Percentiles rank a stretch among this genome's conserved stretches.
phyloP scores from a whole-genome alignment of 2,888 invertebrate genomes.

The Augiades crinisus region DNA sequence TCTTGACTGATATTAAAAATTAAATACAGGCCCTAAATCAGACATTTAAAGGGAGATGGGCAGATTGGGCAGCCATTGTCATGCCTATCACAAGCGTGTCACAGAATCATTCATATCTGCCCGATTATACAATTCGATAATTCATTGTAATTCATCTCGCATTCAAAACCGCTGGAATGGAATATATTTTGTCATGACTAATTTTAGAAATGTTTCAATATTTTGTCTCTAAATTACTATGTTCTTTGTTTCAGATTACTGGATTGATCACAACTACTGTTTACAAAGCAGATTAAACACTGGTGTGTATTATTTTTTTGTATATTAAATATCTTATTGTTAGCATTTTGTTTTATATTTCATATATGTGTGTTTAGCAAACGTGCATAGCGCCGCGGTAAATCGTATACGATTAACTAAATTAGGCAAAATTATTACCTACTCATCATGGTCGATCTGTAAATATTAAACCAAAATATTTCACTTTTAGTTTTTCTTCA shows the following conservation, averaged over 20 bases:
- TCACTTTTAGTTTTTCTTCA: too few species aligned
- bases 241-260: constrained; percentile 18
- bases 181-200: neutral
- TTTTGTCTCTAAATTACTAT: constrained; percentile 2
- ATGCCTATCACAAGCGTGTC: neutral
- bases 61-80: neutral
- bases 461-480: too few species aligned
- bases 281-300: constrained; percentile 1
- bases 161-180: neutral
- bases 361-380: too few species aligned
- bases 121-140: neutral
- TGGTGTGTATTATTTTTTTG: constrained; percentile 8
- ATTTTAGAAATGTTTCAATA: neutral
- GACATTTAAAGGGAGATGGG: neutral
- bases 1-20: neutral
- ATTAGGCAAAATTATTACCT: too few species aligned
- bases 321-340: neutral
- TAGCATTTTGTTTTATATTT: too few species aligned
- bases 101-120: neutral
- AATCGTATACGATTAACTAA: too few species aligned
- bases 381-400: too few species aligned
- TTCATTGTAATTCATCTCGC: neutral
- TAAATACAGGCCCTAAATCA: neutral
- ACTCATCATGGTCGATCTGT: too few species aligned
- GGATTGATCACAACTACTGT: too few species aligned